These are phyloP conservation scores for Polyergus mexicanus DNA, from an alignment of 1,140 invertebrate species.

Conservation along the genomic window DNA sequence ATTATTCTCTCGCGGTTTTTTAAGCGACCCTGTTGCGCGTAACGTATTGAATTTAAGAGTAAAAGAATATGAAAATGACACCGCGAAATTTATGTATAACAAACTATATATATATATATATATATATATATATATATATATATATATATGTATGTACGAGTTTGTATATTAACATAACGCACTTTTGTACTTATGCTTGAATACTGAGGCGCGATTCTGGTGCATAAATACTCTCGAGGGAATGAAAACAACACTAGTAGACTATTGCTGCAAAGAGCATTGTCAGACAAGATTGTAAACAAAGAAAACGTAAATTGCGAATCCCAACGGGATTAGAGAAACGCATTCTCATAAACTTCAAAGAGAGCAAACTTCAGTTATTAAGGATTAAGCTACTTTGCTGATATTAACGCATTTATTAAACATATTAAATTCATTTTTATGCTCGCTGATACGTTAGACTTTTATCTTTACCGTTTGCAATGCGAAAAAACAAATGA, in stretches of 20 bases:
- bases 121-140: too few species aligned
- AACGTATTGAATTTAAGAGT: constrained; percentile 22
- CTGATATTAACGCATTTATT: constrained; percentile 16
- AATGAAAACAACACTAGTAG: constrained; percentile 32
- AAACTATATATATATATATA: too few species aligned
- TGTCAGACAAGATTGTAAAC: constrained; percentile 48
- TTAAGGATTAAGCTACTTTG: constrained; percentile 51
- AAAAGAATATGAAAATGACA: constrained; percentile 6
- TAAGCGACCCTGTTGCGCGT: background rate
- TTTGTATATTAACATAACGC: constrained; percentile 20
- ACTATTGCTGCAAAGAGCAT: constrained; percentile 37
- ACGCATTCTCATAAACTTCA: constrained; percentile 44
- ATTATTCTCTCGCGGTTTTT: constrained; percentile 41
- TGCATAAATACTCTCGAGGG: background rate
- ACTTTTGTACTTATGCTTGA: constrained; percentile 25
- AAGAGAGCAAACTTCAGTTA: constrained; percentile 19
- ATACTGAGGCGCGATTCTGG: constrained; percentile 1
- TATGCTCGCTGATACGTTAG: background rate
- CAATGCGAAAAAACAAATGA: background rate
- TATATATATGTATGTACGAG: too few species aligned
- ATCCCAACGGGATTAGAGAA: constrained; percentile 31
- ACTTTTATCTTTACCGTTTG: background rate
- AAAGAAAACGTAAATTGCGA: constrained; percentile 48
- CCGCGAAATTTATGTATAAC: constrained; percentile 26
- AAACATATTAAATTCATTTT: constrained; percentile 18